Evolutionary conservation across 2,113 vertebrate genomes (phyloP).

Genomic region (Callithrix jacchus): DNA sequence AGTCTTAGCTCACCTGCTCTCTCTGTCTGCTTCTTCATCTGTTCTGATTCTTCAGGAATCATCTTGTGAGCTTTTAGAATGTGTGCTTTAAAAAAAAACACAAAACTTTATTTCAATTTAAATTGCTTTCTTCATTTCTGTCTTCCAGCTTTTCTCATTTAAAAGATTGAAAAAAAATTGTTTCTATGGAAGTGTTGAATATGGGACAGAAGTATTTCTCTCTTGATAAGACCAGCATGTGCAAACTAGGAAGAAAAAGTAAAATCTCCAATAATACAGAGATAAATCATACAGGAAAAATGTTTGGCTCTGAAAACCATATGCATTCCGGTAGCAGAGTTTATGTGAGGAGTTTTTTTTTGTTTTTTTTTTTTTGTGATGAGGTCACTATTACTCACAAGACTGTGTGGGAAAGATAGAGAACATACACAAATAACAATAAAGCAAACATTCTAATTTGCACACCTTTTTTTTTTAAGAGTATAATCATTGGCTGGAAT

Average conservation of each 20-base stretch:
- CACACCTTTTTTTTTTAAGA: constrained; percentile 48
- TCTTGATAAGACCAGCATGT: neutral
- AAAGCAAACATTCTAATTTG: constrained; percentile 49
- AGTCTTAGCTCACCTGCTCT: neutral
- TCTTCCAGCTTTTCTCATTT: neutral
- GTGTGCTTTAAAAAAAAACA: neutral
- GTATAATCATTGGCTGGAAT: constrained; percentile 1
- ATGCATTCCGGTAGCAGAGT: neutral
- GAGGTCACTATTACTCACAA: constrained; percentile 46
- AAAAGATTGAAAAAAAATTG: neutral
- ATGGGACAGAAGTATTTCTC: neutral
- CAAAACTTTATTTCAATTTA: neutral
- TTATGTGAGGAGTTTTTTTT: neutral
- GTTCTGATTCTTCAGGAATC: neutral
- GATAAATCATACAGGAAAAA: neutral
- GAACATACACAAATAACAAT: constrained; percentile 5
- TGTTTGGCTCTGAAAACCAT: neutral
- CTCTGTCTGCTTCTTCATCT: neutral
- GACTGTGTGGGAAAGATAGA: constrained; percentile 49
- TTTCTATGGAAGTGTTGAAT: neutral
- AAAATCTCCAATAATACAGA: constrained; percentile 13
- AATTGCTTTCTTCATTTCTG: neutral
- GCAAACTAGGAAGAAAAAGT: neutral
- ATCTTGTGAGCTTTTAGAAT: neutral
- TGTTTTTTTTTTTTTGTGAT: neutral